phyloP scores from a whole-genome alignment of 2,113 vertebrate genomes.

The Lophura nycthemera region DNA sequence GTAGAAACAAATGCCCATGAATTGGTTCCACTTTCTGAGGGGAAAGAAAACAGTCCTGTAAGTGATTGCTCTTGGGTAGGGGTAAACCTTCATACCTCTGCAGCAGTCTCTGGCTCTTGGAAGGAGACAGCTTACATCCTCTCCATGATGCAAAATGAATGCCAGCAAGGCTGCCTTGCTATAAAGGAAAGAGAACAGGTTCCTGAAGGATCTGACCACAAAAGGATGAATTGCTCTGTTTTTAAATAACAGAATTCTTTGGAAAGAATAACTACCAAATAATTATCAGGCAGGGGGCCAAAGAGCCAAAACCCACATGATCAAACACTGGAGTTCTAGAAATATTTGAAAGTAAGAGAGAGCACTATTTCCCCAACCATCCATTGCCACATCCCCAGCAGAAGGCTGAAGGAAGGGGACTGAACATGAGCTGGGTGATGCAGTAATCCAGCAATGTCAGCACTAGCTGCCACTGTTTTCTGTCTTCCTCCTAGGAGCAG shows the following conservation, averaged over 20 bases:
- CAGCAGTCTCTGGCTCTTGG: neutral
- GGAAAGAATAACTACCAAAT: neutral
- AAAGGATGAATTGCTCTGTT: neutral
- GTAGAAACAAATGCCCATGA: neutral
- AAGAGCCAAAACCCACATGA: neutral
- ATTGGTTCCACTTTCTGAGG: neutral
- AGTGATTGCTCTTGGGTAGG: neutral
- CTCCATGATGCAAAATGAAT: neutral
- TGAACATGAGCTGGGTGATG: neutral
- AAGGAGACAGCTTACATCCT: neutral
- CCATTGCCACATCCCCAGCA: neutral
- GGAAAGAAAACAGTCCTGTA: neutral
- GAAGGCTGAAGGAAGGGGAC: neutral
- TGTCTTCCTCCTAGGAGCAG: neutral
- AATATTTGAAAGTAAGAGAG: neutral
- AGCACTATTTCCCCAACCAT: neutral
- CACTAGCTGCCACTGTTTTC: neutral
- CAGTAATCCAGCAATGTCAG: neutral
- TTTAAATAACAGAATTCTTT: neutral
- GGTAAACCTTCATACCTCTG: neutral
- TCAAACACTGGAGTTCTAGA: neutral
- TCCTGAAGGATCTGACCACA: neutral
- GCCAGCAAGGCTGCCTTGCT: neutral
- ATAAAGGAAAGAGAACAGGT: neutral
- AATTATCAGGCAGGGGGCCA: neutral